Percentiles rank a stretch among this genome's conserved stretches.
phyloP scores from a whole-genome alignment of 2,797 vertebrate species.

The Carapus acus region DNA sequence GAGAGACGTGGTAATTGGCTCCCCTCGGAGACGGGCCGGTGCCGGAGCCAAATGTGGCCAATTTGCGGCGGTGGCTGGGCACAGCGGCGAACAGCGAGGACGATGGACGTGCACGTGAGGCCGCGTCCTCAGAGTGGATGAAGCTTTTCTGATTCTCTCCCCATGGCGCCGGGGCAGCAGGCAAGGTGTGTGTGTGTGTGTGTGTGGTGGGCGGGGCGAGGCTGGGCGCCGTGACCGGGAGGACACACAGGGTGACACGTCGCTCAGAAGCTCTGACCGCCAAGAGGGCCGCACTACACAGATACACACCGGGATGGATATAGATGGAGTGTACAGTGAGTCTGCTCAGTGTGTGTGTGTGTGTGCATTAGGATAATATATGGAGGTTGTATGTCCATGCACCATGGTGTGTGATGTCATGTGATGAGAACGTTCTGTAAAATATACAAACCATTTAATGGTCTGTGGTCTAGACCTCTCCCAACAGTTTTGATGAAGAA shows the following conservation, averaged over 20 bases:
- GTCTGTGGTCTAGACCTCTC: too few species aligned
- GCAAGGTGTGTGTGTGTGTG: too few species aligned
- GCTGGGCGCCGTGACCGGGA: conserved; percentile 44
- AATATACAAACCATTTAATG: too few species aligned
- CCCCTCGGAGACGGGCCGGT: conserved; percentile 52
- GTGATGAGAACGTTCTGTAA: too few species aligned
- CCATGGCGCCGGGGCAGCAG: conserved; percentile 33
- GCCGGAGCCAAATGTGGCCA: conserved; percentile 50
- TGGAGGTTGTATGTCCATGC: too few species aligned
- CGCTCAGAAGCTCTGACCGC: conserved; percentile 59
- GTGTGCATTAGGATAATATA: too few species aligned
- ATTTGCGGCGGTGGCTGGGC: conserved; percentile 46
- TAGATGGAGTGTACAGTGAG: conserved; percentile 49
- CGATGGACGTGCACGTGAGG: conserved; percentile 50
- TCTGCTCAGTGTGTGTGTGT: conserved; percentile 22
- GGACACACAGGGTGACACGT: conserved; percentile 58
- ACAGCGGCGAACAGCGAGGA: conserved; percentile 48
- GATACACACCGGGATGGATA: conserved; percentile 64
- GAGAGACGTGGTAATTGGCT: conserved; percentile 60
- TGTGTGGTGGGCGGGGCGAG: too few species aligned
- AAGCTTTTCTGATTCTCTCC: conserved; percentile 48
- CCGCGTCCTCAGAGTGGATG: conserved; percentile 41
- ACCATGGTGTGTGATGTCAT: too few species aligned
- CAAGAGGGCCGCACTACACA: conserved; percentile 48
- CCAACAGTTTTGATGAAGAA: too few species aligned